phyloP scores from a whole-genome alignment of 2,797 vertebrate genomes.

The Harpagifer antarcticus region DNA sequence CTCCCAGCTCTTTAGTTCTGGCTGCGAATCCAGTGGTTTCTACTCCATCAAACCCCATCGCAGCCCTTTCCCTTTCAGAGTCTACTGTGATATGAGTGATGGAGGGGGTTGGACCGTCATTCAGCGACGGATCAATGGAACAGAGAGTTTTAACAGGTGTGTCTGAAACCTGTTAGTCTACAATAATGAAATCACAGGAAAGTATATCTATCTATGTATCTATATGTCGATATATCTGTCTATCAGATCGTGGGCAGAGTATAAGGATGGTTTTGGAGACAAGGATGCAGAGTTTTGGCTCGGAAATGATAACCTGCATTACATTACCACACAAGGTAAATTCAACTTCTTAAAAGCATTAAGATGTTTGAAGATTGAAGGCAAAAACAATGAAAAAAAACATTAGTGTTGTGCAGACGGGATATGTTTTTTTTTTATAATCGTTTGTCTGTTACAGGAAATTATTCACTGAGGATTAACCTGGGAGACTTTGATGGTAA shows the following conservation, averaged over 20 bases:
- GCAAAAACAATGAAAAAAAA: background rate
- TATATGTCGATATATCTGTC: conserved; percentile 21
- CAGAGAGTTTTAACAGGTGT: conserved; percentile 90
- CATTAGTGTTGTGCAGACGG: background rate
- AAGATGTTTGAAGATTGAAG: background rate
- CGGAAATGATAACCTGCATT: conserved; percentile 94
- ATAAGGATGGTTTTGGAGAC: conserved; percentile 94
- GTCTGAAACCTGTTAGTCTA: background rate
- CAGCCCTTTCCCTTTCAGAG: conserved; percentile 79
- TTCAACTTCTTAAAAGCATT: background rate
- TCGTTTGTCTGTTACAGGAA: conserved; percentile 78
- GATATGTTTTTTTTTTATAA: background rate
- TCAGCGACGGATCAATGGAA: conserved; percentile 90
- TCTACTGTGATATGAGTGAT: conserved; percentile 93
- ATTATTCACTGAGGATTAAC: conserved; percentile 91
- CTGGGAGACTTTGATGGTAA: conserved; percentile 91
- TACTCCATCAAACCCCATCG: conserved; percentile 86
- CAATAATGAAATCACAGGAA: background rate
- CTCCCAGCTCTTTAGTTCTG: conserved; percentile 89
- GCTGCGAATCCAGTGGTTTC: conserved; percentile 85
- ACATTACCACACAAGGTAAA: conserved; percentile 91
- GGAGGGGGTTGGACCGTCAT: conserved; percentile 95
- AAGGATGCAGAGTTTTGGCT: conserved; percentile 92
- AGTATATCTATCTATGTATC: background rate
- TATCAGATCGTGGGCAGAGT: conserved; percentile 90